Conservation (phyloP, 2,113 vertebrate genomes). For the Ailuropoda melanoleuca region DNA sequence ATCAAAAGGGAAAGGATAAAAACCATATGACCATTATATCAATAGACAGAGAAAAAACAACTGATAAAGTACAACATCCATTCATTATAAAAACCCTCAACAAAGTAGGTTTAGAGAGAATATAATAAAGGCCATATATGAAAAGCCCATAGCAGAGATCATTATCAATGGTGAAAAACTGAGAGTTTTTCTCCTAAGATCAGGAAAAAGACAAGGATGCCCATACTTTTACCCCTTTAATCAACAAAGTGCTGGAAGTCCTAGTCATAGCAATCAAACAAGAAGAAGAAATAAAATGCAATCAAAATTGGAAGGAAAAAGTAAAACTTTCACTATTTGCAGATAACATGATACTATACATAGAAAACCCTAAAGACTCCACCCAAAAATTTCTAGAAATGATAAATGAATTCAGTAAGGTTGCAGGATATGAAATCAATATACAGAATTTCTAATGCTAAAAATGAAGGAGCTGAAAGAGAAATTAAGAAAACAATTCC, state of each 20-base stretch:
- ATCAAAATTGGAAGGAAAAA: neutral
- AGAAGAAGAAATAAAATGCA: neutral
- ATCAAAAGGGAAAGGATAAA: neutral
- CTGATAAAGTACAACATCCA: neutral
- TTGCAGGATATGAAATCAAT: neutral
- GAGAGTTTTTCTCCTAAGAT: neutral
- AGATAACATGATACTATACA: neutral
- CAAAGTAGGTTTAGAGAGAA: neutral
- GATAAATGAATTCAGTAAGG: neutral
- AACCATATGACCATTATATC: neutral
- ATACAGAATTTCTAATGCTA: neutral
- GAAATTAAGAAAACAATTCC: neutral
- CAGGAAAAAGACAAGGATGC: neutral
- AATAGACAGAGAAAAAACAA: neutral
- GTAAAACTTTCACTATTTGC: neutral
- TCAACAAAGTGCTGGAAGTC: neutral
- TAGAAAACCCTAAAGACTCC: neutral
- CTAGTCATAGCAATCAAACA: neutral
- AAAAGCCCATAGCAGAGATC: neutral
- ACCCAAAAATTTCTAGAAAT: neutral
- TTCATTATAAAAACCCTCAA: neutral
- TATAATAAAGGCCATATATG: neutral
- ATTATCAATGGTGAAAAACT: neutral
- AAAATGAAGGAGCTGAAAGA: neutral
- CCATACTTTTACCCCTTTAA: neutral